Evolutionary conservation across 1,140 invertebrate species (phyloP).

Genomic region (Drosophila guanche): DNA sequence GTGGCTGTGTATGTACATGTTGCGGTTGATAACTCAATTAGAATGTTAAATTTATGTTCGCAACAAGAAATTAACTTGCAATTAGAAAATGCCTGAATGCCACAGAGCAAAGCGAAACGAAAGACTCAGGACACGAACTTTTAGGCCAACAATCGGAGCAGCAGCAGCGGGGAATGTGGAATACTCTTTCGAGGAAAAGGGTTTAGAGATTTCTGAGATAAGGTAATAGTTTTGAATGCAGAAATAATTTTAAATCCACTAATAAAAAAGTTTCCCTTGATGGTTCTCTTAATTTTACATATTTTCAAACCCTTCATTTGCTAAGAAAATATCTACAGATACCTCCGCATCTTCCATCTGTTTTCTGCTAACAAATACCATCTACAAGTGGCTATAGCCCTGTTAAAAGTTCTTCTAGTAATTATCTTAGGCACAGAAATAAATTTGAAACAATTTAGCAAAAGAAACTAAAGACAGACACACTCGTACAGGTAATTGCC

Average conservation of each 20-base stretch:
- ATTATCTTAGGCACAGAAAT: constrained; percentile 42
- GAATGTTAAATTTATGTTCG: constrained; percentile 82
- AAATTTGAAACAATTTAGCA: constrained; percentile 76
- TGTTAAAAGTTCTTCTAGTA: constrained; percentile 2
- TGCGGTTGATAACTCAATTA: constrained; percentile 82
- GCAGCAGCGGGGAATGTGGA: constrained; percentile 1
- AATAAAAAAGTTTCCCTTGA: no score
- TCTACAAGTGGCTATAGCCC: not conserved
- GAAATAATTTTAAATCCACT: no score
- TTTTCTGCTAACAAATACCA: not conserved
- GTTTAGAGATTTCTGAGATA: no score
- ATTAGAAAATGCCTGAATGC: constrained; percentile 74
- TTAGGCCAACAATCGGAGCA: constrained; percentile 26
- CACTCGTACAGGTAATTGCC: constrained; percentile 32
- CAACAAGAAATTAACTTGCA: constrained; percentile 82
- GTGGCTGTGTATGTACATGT: constrained; percentile 65
- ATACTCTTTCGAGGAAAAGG: constrained; percentile 32
- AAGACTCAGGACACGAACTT: constrained; percentile 80
- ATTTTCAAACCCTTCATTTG: no score
- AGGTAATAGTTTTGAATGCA: no score
- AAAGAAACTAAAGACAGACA: constrained; percentile 40
- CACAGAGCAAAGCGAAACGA: constrained; percentile 46
- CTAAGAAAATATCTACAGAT: no score
- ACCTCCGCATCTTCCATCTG: no score
- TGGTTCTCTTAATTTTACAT: no score